Base-by-base conservation (phyloP, 2,113 vertebrate species). In the Rhabdornis inornatus region DNA sequence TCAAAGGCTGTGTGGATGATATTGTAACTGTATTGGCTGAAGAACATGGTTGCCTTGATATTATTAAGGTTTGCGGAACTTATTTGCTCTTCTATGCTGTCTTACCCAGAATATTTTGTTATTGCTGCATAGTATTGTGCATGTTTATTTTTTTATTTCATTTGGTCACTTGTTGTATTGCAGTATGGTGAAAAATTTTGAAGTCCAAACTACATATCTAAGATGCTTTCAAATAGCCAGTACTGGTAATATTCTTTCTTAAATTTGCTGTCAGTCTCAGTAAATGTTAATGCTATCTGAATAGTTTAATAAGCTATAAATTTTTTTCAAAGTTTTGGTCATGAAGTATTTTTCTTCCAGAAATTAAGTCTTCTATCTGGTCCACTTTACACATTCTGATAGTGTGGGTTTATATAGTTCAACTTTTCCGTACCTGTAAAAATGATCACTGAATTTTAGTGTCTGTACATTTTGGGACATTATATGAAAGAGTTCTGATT, bases 1-100 rank as follows among this genome's bases (percentile, higher is more conserved):
- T 76, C 85, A 31, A 96, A 99, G 99, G 98, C 82, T 99, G 98
- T 50, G 98, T 99, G 88, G 99, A 99, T 91, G 99, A 99, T 90
- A 99, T 99, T 95, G 88, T 99, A 88, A 99, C 98, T 45, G 99
- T 99, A 64, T 95, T 99, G 76, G 99, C 99, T 63, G 99, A 99
- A 97, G 99, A 99, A 87, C 99, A 99, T 60, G 99, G 99, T n/a
- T 99, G 99, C 94, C 97, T 99, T 93, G 99, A 99, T 79, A 94
- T 96, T 65, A 98, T 99, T 94, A 99, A 99, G 99, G 99, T 99
- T 94, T 78, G 98, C 97, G 49, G 63, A 56, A 79, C 15, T 79
- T 7, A 5, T 90, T 90, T 88, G 7, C 63, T 83, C 35, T 70
- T 94, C 59, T 21, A 6, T 93, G 21, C 27, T 53, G 12, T 59